Percentiles rank a stretch among this genome's conserved stretches.
Conservation (phyloP, 2,113 vertebrate species). For the Carassius gibelio region DNA sequence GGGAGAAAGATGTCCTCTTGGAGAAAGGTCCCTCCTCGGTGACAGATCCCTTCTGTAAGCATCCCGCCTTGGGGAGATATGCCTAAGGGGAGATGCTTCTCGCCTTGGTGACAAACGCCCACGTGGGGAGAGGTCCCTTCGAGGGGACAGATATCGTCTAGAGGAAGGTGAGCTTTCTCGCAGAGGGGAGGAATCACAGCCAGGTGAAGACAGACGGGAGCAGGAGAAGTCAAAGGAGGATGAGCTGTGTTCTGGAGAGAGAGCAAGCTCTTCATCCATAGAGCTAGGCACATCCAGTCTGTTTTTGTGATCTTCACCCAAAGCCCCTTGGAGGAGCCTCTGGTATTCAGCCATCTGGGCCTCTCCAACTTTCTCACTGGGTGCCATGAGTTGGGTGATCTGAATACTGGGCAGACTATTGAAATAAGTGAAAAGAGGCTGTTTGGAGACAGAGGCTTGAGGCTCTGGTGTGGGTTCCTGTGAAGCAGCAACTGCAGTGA, state of each 20-base stretch:
- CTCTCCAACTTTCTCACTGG: conserved; percentile 77
- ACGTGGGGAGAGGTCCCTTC: conserved; percentile 84
- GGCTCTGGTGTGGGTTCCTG: conserved; percentile 75
- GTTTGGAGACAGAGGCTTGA: conserved; percentile 75
- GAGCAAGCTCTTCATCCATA: conserved; percentile 85
- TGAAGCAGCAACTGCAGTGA: conserved; percentile 75
- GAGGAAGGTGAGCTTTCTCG: conserved; percentile 85
- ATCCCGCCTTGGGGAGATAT: conserved; percentile 81
- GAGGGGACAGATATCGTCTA: conserved; percentile 87
- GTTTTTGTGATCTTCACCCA: conserved; percentile 80
- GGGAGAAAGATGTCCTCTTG: conserved; percentile 73
- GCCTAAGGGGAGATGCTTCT: conserved; percentile 80
- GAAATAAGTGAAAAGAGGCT: conserved; percentile 89
- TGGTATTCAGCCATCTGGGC: conserved; percentile 83
- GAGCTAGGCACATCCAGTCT: conserved; percentile 82
- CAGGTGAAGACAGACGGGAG: conserved; percentile 82
- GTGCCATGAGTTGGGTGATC: conserved; percentile 86
- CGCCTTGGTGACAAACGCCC: conserved; percentile 67
- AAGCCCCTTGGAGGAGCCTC: conserved; percentile 79
- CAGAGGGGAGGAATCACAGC: conserved; percentile 87
- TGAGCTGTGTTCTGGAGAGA: conserved; percentile 80
- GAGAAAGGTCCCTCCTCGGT: conserved; percentile 85
- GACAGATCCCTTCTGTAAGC: conserved; percentile 85
- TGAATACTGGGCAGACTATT: conserved; percentile 94
- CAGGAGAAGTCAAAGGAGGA: conserved; percentile 85